phyloP scores from a whole-genome alignment of 2,888 invertebrate species.

The Cheilosia scutellata region DNA sequence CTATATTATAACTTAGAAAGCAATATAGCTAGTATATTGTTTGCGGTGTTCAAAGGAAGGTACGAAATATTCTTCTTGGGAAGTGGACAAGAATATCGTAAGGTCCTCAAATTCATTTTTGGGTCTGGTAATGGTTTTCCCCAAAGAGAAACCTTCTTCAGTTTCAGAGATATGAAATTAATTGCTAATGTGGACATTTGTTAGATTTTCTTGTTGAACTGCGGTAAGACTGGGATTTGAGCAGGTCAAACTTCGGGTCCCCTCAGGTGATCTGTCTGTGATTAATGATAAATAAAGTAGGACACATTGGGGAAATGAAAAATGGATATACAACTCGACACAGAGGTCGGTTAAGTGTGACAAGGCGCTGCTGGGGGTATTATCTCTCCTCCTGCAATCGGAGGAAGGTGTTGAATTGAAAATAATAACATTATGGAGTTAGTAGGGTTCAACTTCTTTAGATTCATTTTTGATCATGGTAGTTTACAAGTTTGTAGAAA shows the following conservation, averaged over 20 bases:
- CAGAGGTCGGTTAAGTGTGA: conserved; percentile 13
- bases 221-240: conserved; percentile 18
- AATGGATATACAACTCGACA: conserved; percentile 1
- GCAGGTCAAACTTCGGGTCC: conserved; percentile 21
- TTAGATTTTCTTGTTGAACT: conserved; percentile 12
- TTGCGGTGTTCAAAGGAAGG: neutral
- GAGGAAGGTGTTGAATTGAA: conserved; percentile 2
- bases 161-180: conserved; percentile 10
- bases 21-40: neutral
- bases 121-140: neutral
- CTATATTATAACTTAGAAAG: neutral
- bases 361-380: neutral
- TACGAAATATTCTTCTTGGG: conserved; percentile 1
- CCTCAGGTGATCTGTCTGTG: conserved; percentile 24
- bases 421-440: neutral
- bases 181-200: conserved; percentile 32
- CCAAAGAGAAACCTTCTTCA: neutral
- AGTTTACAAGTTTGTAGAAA: no score
- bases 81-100: conserved; percentile 9
- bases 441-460: no score
- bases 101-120: conserved; percentile 4
- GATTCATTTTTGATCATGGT: no score
- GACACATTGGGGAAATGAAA: conserved; percentile 7
- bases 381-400: neutral
- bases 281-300: conserved; percentile 47